These are phyloP conservation scores for Prinia subflava DNA, from an alignment of 2,113 vertebrate species.

Conservation along the genomic window DNA sequence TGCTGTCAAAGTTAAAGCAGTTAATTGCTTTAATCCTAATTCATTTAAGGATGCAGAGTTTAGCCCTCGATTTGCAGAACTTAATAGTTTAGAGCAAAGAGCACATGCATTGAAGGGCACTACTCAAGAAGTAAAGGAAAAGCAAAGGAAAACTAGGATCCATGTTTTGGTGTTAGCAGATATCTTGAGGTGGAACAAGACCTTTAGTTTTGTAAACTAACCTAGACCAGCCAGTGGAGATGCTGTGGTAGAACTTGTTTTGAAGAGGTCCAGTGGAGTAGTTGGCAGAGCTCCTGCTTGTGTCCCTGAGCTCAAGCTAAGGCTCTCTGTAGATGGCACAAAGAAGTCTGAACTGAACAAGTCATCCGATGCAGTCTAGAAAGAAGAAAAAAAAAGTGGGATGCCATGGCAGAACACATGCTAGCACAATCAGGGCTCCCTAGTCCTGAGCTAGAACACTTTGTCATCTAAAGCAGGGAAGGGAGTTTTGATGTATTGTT, in stretches of 20 bases:
- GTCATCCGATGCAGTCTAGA: constrained; percentile 75
- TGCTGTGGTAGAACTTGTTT: background rate
- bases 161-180: background rate
- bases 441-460: background rate
- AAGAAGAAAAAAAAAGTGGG: background rate
- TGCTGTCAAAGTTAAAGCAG: background rate
- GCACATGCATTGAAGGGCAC: background rate
- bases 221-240: constrained; percentile 53
- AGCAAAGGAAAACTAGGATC: background rate
- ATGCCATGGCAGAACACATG: background rate
- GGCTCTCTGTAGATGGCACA: constrained; percentile 37
- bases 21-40: background rate
- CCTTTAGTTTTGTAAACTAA: constrained; percentile 48
- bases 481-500: background rate
- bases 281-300: constrained; percentile 34
- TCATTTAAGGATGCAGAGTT: background rate
- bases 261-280: constrained; percentile 77
- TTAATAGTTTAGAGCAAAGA: background rate
- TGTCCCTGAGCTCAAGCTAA: constrained; percentile 12
- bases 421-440: background rate
- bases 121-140: background rate
- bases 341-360: constrained; percentile 84
- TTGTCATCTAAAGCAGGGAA: background rate
- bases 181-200: background rate
- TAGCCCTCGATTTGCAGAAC: background rate